These are phyloP conservation scores for Origma solitaria DNA, from an alignment of 2,113 vertebrate species.

Conservation along the genomic window DNA sequence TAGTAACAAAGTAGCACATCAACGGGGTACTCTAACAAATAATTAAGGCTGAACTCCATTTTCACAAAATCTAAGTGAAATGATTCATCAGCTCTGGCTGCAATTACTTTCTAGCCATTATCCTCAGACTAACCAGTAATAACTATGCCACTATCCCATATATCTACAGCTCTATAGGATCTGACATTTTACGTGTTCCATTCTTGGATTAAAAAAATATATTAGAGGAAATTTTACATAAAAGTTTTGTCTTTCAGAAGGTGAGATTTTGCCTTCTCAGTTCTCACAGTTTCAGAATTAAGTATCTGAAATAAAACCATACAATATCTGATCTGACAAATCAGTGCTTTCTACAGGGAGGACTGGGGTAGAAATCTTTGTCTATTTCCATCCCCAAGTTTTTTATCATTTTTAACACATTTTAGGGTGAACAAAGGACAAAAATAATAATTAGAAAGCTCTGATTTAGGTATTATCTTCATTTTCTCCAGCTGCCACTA, in stretches of 20 bases:
- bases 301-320: not conserved
- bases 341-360: not conserved
- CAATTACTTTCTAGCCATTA: slow-evolving; percentile 46
- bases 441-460: slow-evolving; percentile 3
- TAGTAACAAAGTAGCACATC: not conserved
- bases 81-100: slow-evolving; percentile 53
- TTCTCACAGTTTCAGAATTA: not conserved
- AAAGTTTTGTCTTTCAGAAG: slow-evolving; percentile 9
- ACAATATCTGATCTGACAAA: not conserved
- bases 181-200: not conserved
- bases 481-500: not conserved
- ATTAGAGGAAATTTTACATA: not conserved
- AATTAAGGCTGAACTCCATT: slow-evolving; percentile 41
- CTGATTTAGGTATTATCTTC: not conserved
- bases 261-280: not conserved
- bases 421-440: not conserved
- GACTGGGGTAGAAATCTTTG: not conserved
- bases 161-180: not conserved
- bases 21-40: slow-evolving; percentile 12
- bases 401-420: not conserved
- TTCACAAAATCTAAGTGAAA: slow-evolving; percentile 59
- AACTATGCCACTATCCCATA: slow-evolving; percentile 1
- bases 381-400: not conserved
- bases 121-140: slow-evolving; percentile 27
- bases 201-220: not conserved